Conservation (phyloP, 2,888 invertebrate species). For the Atrina japonica region DNA sequence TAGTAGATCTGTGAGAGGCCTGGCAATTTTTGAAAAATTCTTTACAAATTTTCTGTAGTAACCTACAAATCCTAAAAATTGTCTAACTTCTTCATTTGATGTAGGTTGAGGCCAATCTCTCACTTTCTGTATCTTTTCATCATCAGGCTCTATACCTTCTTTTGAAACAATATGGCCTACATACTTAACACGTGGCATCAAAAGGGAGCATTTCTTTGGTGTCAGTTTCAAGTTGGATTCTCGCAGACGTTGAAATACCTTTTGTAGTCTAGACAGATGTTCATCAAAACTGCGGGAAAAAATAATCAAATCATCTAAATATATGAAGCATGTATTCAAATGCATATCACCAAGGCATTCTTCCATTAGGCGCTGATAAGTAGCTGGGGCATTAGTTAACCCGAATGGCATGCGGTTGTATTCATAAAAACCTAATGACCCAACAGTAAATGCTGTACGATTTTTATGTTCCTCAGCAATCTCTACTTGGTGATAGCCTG, state of each 20-base stretch:
- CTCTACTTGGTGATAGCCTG: too few relatives aligned
- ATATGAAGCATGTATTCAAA: not conserved
- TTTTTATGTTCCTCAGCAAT: too few relatives aligned
- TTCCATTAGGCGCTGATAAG: not conserved
- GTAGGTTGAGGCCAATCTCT: slow-evolving; percentile 25
- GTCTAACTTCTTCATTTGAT: slow-evolving; percentile 28
- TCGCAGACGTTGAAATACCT: slow-evolving; percentile 26
- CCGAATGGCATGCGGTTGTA: too few relatives aligned
- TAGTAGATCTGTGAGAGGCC: too few relatives aligned
- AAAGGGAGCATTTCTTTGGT: slow-evolving; percentile 36
- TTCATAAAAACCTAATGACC: slow-evolving; percentile 21
- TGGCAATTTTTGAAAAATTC: too few relatives aligned
- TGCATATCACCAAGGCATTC: slow-evolving; percentile 39
- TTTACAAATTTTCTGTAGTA: too few relatives aligned
- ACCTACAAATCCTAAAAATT: too few relatives aligned
- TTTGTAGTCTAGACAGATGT: slow-evolving; percentile 31
- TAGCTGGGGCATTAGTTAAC: slow-evolving; percentile 4
- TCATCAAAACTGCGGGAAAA: slow-evolving; percentile 32
- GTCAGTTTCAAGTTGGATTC: slow-evolving; percentile 28
- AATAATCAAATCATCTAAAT: slow-evolving; percentile 17
- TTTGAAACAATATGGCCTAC: too few relatives aligned
- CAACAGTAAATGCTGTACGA: slow-evolving; percentile 30
- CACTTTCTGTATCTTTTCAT: too few relatives aligned
- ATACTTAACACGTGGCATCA: slow-evolving; percentile 23
- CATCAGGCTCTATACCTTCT: not conserved